These are phyloP conservation scores for Cheilosia pagana DNA, from an alignment of 2,888 invertebrate species.

Conservation along the genomic window DNA sequence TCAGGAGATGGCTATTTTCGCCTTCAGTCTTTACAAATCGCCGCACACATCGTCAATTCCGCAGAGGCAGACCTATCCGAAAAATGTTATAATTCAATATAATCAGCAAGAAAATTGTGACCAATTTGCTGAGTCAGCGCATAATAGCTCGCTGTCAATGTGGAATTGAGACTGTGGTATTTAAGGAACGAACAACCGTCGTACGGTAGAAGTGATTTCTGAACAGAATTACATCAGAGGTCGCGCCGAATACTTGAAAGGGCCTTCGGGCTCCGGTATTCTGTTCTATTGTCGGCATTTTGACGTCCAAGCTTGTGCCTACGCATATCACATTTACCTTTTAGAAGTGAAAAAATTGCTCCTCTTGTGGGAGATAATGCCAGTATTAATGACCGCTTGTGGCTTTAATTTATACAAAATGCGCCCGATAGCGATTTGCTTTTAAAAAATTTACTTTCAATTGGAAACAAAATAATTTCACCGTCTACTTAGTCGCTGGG, in stretches of 20 bases:
- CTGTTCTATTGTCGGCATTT: too few species aligned
- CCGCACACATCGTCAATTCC: neutral
- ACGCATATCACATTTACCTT: too few species aligned
- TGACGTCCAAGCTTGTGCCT: too few species aligned
- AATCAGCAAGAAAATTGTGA: constrained; percentile 30
- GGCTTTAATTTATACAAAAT: neutral
- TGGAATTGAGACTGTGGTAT: constrained; percentile 23
- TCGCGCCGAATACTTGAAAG: neutral
- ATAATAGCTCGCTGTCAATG: constrained; percentile 22
- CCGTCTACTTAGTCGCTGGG: too few species aligned
- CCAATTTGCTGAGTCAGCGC: constrained; percentile 45
- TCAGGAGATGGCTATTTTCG: neutral
- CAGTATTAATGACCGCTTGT: neutral
- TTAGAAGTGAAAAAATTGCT: too few species aligned
- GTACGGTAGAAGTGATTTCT: neutral
- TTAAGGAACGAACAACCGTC: constrained; percentile 4
- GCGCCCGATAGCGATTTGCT: neutral
- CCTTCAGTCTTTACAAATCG: neutral
- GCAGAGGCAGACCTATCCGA: neutral
- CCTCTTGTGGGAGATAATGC: too few species aligned
- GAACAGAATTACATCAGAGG: constrained; percentile 3
- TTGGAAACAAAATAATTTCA: neutral
- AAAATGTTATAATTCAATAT: constrained; percentile 13
- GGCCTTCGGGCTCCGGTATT: neutral
- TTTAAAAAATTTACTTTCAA: neutral